Percentiles rank a stretch among this genome's conserved stretches.
Conservation (phyloP, 2,797 vertebrate genomes). For the Syngnathus acus region DNA sequence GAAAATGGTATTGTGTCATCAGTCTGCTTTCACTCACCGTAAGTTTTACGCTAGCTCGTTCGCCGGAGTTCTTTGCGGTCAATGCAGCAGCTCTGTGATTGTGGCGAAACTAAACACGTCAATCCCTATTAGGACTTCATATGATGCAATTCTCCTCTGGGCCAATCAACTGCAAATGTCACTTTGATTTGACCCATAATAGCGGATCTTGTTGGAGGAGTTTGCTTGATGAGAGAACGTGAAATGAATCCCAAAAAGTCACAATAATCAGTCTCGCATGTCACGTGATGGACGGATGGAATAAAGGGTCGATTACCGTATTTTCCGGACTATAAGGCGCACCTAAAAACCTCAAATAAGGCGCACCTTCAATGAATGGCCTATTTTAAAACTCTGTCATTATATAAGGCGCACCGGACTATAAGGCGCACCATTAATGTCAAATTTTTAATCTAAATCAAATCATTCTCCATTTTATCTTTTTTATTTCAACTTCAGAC, state of each 20-base stretch:
- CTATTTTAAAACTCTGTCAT: too few relatives aligned
- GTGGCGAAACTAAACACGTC: conserved; percentile 16
- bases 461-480: too few relatives aligned
- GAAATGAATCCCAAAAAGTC: conserved; percentile 4
- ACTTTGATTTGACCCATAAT: conserved; percentile 20
- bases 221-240: conserved; percentile 4
- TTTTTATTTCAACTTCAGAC: too few relatives aligned
- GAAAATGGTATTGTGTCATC: background rate
- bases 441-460: too few relatives aligned
- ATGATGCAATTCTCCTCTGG: conserved; percentile 15
- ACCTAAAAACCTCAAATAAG: too few relatives aligned
- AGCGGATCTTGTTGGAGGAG: background rate
- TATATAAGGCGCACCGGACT: too few relatives aligned
- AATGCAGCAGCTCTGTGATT: conserved; percentile 16
- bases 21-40: background rate
- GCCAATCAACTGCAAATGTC: conserved; percentile 18
- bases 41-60: background rate
- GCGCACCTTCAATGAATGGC: too few relatives aligned
- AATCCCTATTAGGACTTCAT: conserved; percentile 3
- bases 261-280: background rate
- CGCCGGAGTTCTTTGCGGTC: background rate
- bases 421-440: too few relatives aligned
- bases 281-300: conserved; percentile 14
- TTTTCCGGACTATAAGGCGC: too few relatives aligned
- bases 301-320: conserved; percentile 1